Conservation (phyloP, 1,140 invertebrate species). For the Mizuhopecten yessoensis region DNA sequence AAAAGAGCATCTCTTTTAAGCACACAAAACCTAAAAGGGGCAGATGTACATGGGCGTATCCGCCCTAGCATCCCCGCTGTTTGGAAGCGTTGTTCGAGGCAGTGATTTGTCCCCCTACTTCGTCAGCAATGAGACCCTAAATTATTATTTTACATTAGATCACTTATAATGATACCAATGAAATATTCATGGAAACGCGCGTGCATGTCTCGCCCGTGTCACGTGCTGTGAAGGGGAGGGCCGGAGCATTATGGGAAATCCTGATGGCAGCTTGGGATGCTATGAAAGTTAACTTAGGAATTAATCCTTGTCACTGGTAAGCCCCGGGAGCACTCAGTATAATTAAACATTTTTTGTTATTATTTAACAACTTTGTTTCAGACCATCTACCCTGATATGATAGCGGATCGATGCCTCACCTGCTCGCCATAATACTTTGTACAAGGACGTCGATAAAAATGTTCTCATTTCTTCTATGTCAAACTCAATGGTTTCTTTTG, state of each 20-base stretch:
- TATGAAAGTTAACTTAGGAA: constrained; percentile 53
- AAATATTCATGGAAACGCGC: constrained; percentile 58
- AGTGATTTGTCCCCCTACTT: constrained; percentile 49
- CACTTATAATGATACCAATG: constrained; percentile 52
- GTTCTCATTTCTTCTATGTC: constrained; percentile 37
- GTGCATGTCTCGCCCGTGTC: constrained; percentile 52
- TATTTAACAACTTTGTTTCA: constrained; percentile 48
- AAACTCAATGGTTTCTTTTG: neutral
- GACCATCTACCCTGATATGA: constrained; percentile 50
- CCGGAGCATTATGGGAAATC: constrained; percentile 46
- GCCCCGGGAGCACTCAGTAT: constrained; percentile 55
- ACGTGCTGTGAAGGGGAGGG: constrained; percentile 56
- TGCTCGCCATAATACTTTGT: constrained; percentile 49
- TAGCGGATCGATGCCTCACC: constrained; percentile 43
- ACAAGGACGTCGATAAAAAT: constrained; percentile 40
- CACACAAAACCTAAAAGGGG: constrained; percentile 35
- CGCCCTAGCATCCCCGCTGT: constrained; percentile 42
- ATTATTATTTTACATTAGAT: constrained; percentile 56
- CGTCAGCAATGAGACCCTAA: constrained; percentile 8
- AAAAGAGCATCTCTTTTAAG: constrained; percentile 13
- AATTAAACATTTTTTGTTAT: constrained; percentile 51
- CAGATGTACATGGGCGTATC: constrained; percentile 54
- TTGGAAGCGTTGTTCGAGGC: constrained; percentile 47
- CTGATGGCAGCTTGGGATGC: constrained; percentile 48
- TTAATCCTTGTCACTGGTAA: constrained; percentile 51